Percentiles rank a stretch among this genome's conserved stretches.
phyloP scores from a whole-genome alignment of 2,888 invertebrate genomes.

The Lasioglossum vierecki region DNA sequence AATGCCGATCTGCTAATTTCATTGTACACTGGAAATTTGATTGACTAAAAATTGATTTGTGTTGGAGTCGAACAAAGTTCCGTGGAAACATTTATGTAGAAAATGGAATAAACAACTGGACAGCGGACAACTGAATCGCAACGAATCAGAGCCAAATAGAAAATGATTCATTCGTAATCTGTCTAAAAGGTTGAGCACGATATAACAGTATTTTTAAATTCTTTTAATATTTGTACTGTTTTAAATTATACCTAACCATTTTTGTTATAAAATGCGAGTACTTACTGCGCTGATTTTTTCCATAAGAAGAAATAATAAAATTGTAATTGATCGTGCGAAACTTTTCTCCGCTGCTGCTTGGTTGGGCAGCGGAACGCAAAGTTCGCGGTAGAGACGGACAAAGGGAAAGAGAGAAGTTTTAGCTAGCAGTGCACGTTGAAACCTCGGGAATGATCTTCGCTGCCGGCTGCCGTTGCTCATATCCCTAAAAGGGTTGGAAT shows the following conservation, averaged over 20 bases:
- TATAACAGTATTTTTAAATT: neutral
- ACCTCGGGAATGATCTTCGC: constrained; percentile 18
- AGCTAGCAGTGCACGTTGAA: neutral
- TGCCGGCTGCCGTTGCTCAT: constrained; percentile 14
- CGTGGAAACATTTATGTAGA: too few species aligned
- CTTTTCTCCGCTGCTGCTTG: neutral
- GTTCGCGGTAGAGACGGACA: constrained; percentile 12
- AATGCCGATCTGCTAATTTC: too few species aligned
- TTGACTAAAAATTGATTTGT: too few species aligned
- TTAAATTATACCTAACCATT: neutral
- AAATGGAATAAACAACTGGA: too few species aligned
- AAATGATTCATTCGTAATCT: too few species aligned
- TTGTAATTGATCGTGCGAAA: neutral
- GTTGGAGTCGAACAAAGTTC: too few species aligned
- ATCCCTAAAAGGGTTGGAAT: constrained; percentile 28
- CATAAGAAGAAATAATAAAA: neutral
- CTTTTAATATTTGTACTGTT: neutral
- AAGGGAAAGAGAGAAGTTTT: constrained; percentile 4
- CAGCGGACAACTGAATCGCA: too few species aligned
- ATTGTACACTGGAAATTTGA: too few species aligned
- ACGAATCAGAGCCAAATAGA: too few species aligned
- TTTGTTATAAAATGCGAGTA: neutral
- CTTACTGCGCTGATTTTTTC: neutral
- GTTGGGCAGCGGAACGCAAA: constrained; percentile 4
- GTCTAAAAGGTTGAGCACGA: too few species aligned